Evolutionary conservation across 1,140 invertebrate species (phyloP).

Genomic region (Cotesia chilonis): DNA sequence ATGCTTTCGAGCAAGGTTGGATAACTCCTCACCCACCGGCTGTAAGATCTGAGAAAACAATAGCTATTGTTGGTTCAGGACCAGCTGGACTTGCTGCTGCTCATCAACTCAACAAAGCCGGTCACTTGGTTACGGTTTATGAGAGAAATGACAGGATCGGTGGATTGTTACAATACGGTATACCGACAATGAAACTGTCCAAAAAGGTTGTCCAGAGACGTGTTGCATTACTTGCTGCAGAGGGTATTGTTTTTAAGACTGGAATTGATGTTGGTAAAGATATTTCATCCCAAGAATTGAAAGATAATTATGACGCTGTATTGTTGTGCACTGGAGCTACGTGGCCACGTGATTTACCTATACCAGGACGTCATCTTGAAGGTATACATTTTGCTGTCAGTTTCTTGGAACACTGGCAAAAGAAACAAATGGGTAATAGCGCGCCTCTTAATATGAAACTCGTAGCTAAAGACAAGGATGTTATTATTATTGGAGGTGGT

Average conservation of each 20-base stretch:
- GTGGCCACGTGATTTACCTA: constrained; percentile 91
- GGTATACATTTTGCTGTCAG: constrained; percentile 98
- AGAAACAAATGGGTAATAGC: constrained; percentile 83
- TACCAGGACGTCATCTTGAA: constrained; percentile 83
- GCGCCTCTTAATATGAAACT: constrained; percentile 65
- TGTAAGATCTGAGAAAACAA: constrained; percentile 81
- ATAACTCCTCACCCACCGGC: constrained; percentile 81
- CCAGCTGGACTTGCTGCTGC: constrained; percentile 95
- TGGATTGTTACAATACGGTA: constrained; percentile 95
- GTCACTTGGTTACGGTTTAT: constrained; percentile 91
- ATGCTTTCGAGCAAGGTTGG: constrained; percentile 97
- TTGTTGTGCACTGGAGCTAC: constrained; percentile 93
- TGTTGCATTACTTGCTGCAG: constrained; percentile 85
- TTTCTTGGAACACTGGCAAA: constrained; percentile 97
- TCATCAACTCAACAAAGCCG: constrained; percentile 95
- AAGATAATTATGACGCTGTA: constrained; percentile 85
- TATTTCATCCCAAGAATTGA: constrained; percentile 78
- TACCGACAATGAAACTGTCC: constrained; percentile 96
- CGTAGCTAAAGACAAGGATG: constrained; percentile 91
- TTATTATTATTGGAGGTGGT: constrained; percentile 97
- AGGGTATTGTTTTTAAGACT: constrained; percentile 92
- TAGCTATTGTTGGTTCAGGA: constrained; percentile 95
- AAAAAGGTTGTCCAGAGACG: constrained; percentile 92
- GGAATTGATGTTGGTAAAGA: constrained; percentile 93
- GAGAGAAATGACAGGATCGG: constrained; percentile 96